Conservation (phyloP, 2,797 vertebrate species). For the Falco cherrug region DNA sequence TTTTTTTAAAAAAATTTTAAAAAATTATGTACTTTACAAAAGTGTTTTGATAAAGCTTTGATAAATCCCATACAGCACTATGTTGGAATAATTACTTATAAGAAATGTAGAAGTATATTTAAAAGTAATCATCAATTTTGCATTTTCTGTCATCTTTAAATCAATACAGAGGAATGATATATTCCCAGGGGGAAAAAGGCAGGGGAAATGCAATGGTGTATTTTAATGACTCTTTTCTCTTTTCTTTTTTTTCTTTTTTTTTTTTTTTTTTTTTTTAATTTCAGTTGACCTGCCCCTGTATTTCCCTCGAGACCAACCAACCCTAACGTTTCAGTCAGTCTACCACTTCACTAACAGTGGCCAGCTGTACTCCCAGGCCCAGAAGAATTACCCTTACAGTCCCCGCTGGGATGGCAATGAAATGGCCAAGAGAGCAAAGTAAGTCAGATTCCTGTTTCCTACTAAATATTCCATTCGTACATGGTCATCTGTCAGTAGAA, state of each 20-base stretch:
- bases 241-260: not conserved
- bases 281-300: slow-evolving; percentile 96
- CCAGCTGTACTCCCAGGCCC: slow-evolving; percentile 95
- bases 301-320: slow-evolving; percentile 96
- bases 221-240: not conserved
- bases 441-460: slow-evolving; percentile 71
- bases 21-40: not conserved
- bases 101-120: not conserved
- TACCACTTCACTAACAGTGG: slow-evolving; percentile 98
- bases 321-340: slow-evolving; percentile 95
- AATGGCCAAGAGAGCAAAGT: slow-evolving; percentile 99
- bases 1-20: not conserved
- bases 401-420: slow-evolving; percentile 99
- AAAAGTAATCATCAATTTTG: not conserved
- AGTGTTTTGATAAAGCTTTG: not conserved
- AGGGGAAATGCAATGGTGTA: not conserved
- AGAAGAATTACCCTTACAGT: slow-evolving; percentile 98
- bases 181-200: not conserved
- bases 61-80: not conserved
- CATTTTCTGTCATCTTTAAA: not conserved
- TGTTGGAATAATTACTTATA: not conserved
- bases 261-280: slow-evolving; percentile 18
- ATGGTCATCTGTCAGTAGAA: not conserved
- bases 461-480: not conserved
- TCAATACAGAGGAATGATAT: not conserved